Percentiles rank a stretch among this genome's conserved stretches.
Evolutionary conservation across 64 coral and sea anemone genomes (phyloP).

Genomic region (Stichodactyla helianthus): DNA sequence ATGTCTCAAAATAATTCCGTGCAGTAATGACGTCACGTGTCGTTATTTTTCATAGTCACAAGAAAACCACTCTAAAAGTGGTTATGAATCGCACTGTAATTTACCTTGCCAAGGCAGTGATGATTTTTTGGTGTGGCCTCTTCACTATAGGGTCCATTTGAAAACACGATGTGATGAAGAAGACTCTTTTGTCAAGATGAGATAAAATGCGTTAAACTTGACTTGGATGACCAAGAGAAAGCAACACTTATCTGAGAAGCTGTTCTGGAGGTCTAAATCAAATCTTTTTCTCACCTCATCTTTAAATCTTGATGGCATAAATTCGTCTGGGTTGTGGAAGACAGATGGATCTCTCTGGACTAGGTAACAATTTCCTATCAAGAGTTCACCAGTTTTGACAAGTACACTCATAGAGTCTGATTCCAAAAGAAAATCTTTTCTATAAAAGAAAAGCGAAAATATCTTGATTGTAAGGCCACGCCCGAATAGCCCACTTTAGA

Average conservation of each 20-base stretch:
- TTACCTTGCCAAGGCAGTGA: conserved; percentile 81
- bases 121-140: conserved; percentile 62
- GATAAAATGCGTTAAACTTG: background rate
- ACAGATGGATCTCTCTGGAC: conserved; percentile 61
- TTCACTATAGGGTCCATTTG: conserved; percentile 55
- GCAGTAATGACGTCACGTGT: no score
- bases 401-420: conserved; percentile 42
- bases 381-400: conserved; percentile 48
- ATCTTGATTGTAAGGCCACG: no score
- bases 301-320: conserved; percentile 71
- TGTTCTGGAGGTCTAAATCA: no score
- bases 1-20: no score
- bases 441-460: background rate
- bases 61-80: no score
- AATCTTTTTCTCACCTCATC: conserved; percentile 48
- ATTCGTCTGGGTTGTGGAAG: conserved; percentile 66
- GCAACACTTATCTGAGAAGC: no score
- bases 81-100: background rate
- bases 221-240: no score
- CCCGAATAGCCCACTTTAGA: no score
- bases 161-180: conserved; percentile 42
- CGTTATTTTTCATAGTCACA: background rate
- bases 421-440: conserved; percentile 60
- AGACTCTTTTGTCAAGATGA: conserved; percentile 24
- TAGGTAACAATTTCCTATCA: conserved; percentile 73